Evolutionary conservation across 2,113 vertebrate genomes (phyloP).

Genomic region (Hiodon alosoides): DNA sequence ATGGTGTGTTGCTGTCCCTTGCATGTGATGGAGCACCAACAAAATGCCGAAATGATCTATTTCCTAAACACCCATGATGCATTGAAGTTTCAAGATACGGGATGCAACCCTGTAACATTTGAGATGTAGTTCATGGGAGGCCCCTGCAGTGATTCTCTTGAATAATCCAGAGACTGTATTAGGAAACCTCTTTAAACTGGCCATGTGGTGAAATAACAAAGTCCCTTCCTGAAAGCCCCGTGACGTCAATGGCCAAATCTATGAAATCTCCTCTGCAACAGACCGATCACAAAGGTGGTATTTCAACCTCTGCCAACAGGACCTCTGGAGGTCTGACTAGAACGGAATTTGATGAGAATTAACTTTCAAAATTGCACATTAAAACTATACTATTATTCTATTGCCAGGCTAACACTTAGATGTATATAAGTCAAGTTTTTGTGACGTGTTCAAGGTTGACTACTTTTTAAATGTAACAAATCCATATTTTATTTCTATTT

Average conservation of each 20-base stretch:
- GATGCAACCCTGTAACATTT: not conserved
- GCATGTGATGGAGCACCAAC: not conserved
- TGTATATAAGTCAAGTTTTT: too few relatives aligned
- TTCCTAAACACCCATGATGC: not conserved
- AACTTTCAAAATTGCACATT: not conserved
- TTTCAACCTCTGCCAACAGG: not conserved
- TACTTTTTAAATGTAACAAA: too few relatives aligned
- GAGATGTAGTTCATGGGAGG: not conserved
- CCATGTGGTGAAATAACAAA: conserved; percentile 37
- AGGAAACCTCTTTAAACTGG: conserved; percentile 30
- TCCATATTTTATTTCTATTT: too few relatives aligned
- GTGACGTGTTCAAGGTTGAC: too few relatives aligned
- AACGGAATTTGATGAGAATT: not conserved
- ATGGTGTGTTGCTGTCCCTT: too few relatives aligned
- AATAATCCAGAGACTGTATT: conserved; percentile 15
- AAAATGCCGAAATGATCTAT: not conserved
- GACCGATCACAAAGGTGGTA: not conserved
- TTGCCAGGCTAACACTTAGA: too few relatives aligned
- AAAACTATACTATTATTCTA: not conserved
- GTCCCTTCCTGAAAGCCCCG: conserved; percentile 27
- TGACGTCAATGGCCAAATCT: conserved; percentile 32
- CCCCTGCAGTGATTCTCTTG: conserved; percentile 18
- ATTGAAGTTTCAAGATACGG: not conserved
- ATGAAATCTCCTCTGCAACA: not conserved
- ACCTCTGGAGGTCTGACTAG: not conserved